Percentiles rank a stretch among this genome's conserved stretches.
Conservation (phyloP, 2,797 vertebrate genomes). For the Parauchenoglanis ngamensis region DNA sequence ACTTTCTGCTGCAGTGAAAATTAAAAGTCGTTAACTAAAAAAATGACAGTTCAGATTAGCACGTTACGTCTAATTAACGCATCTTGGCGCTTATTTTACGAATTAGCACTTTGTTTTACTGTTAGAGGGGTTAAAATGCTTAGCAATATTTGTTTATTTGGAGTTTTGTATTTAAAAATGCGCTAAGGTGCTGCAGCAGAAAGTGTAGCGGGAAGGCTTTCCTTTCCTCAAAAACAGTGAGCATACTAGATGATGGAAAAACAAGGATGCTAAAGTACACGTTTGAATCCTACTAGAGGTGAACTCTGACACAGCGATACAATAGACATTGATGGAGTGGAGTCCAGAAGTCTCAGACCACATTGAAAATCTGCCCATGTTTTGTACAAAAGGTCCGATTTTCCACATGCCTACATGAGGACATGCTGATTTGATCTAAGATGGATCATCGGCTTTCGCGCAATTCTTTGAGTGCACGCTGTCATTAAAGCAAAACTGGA, state of each 20-base stretch:
- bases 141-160: neutral
- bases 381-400: neutral
- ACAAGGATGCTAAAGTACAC: neutral
- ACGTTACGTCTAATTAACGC: neutral
- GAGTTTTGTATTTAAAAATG: neutral
- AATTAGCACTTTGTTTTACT: neutral
- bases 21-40: slow-evolving; percentile 5
- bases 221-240: neutral
- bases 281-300: neutral
- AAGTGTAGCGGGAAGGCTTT: neutral
- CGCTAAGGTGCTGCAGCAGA: neutral
- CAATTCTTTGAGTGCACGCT: neutral
- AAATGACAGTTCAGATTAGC: neutral
- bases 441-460: neutral
- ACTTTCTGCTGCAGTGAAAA: neutral
- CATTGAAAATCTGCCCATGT: neutral
- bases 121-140: neutral
- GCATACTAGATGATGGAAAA: neutral
- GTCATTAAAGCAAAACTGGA: neutral
- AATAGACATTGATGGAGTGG: too few relatives aligned
- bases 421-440: neutral
- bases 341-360: neutral
- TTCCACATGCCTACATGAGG: neutral
- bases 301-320: neutral
- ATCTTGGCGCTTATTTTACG: neutral